Conservation (phyloP, 2,797 vertebrate species). For the Oreortyx pictus region DNA sequence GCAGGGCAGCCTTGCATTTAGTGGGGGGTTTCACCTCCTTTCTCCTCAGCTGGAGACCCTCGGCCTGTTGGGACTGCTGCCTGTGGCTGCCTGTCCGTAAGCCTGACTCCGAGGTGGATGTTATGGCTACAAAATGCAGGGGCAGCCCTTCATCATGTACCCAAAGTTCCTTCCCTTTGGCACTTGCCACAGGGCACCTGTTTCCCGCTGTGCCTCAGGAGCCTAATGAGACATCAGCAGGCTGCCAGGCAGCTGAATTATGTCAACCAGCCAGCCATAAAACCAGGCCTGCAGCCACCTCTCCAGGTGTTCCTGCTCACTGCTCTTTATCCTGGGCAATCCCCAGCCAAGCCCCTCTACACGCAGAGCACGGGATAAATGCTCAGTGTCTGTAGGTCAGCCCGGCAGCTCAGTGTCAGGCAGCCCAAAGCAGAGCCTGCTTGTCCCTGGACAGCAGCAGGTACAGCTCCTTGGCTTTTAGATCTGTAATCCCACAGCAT, state of each 20-base stretch:
- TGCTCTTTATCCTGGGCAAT: neutral
- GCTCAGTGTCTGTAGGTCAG: neutral
- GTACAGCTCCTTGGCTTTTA: neutral
- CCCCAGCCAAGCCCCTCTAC: neutral
- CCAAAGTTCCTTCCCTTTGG: neutral
- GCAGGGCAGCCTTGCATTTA: neutral
- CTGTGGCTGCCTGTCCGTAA: neutral
- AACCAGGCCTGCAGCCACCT: neutral
- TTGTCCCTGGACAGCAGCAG: neutral
- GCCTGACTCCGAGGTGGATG: neutral
- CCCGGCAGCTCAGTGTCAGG: accelerated
- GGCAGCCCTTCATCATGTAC: neutral
- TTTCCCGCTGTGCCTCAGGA: neutral
- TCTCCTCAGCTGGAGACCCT: neutral
- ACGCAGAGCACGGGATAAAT: neutral
- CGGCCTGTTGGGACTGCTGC: neutral
- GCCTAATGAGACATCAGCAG: neutral
- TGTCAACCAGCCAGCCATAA: neutral
- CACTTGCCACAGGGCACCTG: neutral
- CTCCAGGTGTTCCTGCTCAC: neutral
- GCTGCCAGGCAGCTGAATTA: neutral
- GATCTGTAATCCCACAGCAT: conserved; percentile 19
- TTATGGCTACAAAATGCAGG: neutral
- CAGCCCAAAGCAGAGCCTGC: neutral
- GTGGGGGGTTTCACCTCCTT: neutral